Evolutionary conservation across 2,113 vertebrate genomes (phyloP).

Genomic region (Serilophus lunatus): DNA sequence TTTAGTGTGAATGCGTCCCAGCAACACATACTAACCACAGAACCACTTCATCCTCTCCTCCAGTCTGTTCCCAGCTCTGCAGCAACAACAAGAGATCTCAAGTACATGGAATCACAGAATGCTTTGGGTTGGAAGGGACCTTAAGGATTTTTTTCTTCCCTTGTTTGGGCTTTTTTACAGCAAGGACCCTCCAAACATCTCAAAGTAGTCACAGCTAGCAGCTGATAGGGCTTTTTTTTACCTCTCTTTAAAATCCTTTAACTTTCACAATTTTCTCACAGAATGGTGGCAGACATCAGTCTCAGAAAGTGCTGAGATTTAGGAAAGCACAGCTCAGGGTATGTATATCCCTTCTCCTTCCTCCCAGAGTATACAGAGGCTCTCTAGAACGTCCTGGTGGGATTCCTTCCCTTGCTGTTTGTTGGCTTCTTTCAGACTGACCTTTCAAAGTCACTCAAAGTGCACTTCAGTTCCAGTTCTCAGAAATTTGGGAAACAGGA

Average conservation of each 20-base stretch:
- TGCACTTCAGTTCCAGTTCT: neutral
- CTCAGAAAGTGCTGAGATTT: neutral
- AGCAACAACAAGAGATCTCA: neutral
- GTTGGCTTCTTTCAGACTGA: neutral
- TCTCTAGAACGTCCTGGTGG: neutral
- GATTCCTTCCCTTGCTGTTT: neutral
- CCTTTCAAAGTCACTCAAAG: neutral
- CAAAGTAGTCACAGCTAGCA: neutral
- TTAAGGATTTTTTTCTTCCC: neutral
- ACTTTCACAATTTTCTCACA: neutral
- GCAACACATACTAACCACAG: neutral
- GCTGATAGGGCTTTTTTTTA: neutral
- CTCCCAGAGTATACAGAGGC: neutral
- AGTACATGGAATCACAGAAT: neutral
- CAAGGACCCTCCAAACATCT: neutral
- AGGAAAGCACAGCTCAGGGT: neutral
- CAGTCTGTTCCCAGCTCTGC: neutral
- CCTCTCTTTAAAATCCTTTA: neutral
- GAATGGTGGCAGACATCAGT: neutral
- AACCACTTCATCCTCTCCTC: neutral
- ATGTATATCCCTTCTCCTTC: neutral
- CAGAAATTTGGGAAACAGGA: neutral
- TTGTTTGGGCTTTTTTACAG: neutral
- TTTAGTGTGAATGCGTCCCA: neutral
- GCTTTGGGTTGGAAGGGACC: neutral